Percentiles rank a stretch among this genome's conserved stretches.
phyloP scores from a whole-genome alignment of 2,888 invertebrate genomes.

The Cataglyphis altisquamis region DNA sequence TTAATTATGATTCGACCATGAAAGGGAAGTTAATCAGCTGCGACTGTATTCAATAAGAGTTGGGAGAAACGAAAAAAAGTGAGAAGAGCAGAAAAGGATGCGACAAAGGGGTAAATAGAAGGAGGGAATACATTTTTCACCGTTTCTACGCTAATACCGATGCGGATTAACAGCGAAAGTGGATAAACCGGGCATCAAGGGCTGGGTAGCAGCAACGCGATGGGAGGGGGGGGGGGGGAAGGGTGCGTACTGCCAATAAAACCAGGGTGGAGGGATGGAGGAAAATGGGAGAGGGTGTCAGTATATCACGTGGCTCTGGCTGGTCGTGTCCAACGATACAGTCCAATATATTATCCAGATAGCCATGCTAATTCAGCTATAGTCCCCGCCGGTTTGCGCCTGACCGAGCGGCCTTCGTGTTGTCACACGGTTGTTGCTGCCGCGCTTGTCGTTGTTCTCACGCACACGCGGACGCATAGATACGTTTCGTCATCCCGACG shows the following conservation, averaged over 20 bases:
- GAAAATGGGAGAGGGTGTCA: conserved; percentile 69
- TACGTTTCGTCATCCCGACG: conserved; percentile 74
- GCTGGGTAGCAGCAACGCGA: conserved; percentile 57
- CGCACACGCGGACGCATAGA: conserved; percentile 52
- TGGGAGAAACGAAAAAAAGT: not conserved
- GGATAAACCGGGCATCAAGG: conserved; percentile 78
- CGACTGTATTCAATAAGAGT: conserved; percentile 26
- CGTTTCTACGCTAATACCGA: conserved; percentile 54
- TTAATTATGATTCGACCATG: conserved; percentile 24
- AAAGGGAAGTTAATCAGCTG: conserved; percentile 7
- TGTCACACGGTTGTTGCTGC: conserved; percentile 51
- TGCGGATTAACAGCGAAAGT: conserved; percentile 80
- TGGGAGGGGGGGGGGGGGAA: not conserved
- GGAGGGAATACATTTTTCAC: conserved; percentile 72
- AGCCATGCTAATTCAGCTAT: conserved; percentile 83
- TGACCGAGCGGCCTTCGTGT: conserved; percentile 67
- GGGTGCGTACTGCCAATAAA: conserved; percentile 79
- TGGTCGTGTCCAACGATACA: conserved; percentile 79
- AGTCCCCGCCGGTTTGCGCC: conserved; percentile 74
- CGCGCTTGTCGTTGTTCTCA: conserved; percentile 27
- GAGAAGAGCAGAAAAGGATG: not conserved
- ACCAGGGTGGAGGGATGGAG: conserved; percentile 62
- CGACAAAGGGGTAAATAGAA: conserved; percentile 34
- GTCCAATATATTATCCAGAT: conserved; percentile 84
- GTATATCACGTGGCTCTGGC: conserved; percentile 78